phyloP scores from a whole-genome alignment of 2,888 invertebrate genomes.

The Ectobius pallidus region DNA sequence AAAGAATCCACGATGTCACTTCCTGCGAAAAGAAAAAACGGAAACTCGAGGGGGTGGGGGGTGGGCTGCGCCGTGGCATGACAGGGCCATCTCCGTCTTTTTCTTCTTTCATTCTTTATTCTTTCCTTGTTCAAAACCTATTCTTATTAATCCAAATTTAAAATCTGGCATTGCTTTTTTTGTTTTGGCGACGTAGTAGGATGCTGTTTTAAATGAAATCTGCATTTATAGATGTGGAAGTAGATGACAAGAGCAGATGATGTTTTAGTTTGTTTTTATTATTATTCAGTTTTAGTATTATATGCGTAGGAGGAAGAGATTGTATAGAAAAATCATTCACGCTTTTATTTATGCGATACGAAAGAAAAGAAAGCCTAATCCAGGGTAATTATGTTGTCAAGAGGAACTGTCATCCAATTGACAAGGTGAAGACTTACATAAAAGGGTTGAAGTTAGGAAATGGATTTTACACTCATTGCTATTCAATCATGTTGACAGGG shows the following conservation, averaged over 20 bases:
- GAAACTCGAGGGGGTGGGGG: background rate
- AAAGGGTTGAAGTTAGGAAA: background rate
- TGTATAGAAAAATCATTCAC: conserved; percentile 21
- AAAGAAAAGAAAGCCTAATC: conserved; percentile 27
- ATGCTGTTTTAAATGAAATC: conserved; percentile 38
- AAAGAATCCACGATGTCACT: conserved; percentile 14
- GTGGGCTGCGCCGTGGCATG: background rate
- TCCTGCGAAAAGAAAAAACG: conserved; percentile 15
- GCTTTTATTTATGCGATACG: background rate
- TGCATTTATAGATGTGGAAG: conserved; percentile 36
- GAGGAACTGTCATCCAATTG: conserved; percentile 13
- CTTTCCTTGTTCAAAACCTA: background rate
- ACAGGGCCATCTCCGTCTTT: conserved; percentile 10
- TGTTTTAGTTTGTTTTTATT: conserved; percentile 26
- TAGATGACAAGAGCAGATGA: conserved; percentile 39
- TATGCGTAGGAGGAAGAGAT: conserved; percentile 8
- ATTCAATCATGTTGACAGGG: conserved; percentile 1
- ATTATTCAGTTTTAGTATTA: conserved; percentile 25
- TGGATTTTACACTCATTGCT: background rate
- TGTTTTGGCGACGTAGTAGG: conserved; percentile 29
- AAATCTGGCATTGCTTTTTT: conserved; percentile 28
- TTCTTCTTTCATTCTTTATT: background rate
- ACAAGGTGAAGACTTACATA: too few relatives aligned
- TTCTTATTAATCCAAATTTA: conserved; percentile 39
- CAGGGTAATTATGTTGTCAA: conserved; percentile 22